These are phyloP conservation scores for Entomobrya proxima DNA, from an alignment of 2,888 invertebrate species.

Conservation along the genomic window DNA sequence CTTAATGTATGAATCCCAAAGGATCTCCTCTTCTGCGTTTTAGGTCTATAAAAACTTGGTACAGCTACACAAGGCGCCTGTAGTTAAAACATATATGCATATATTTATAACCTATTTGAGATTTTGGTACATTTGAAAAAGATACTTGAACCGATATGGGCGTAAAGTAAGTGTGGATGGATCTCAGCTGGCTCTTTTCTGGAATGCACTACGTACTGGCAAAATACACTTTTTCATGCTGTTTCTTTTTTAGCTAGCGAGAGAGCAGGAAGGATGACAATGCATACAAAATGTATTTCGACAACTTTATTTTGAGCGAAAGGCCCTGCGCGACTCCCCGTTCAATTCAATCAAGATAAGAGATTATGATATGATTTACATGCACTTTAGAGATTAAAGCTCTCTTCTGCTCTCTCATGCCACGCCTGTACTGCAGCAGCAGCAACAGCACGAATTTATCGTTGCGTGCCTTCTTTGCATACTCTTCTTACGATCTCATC, in stretches of 20 bases:
- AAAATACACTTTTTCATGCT: neutral
- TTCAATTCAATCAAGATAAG: constrained; percentile 68
- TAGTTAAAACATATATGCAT: neutral
- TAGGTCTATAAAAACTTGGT: neutral
- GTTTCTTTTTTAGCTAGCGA: neutral
- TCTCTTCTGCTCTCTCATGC: constrained; percentile 14
- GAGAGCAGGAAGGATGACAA: constrained; percentile 15
- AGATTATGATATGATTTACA: constrained; percentile 70
- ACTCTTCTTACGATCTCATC: constrained; percentile 7
- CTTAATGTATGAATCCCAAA: constrained; percentile 48
- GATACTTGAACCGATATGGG: neutral
- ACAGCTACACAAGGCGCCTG: too few species aligned
- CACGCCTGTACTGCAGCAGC: neutral
- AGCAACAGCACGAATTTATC: neutral
- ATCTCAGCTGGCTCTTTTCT: constrained; percentile 7
- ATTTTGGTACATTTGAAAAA: neutral
- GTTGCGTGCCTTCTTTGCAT: neutral
- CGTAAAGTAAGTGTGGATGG: neutral
- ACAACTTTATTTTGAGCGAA: constrained; percentile 58
- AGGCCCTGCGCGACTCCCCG: constrained; percentile 20
- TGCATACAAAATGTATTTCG: constrained; percentile 42
- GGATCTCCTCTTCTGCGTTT: constrained; percentile 16
- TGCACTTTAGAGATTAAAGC: constrained; percentile 69
- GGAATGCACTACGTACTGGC: neutral
- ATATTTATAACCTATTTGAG: neutral